Base-by-base conservation (phyloP, 2,797 vertebrate species). In the Gallinago nigripennis region DNA sequence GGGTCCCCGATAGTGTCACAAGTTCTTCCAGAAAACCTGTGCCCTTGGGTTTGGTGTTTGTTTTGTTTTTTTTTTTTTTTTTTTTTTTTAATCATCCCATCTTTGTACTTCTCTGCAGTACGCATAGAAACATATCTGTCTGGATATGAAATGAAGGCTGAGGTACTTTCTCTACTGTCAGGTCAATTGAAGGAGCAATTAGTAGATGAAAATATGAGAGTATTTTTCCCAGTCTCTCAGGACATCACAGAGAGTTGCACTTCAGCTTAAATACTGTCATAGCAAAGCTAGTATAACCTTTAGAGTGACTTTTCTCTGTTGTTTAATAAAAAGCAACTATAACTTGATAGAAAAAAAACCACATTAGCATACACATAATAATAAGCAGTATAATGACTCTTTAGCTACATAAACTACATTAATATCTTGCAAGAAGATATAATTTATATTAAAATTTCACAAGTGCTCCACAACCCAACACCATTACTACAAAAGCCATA, bases 361-460 rank as follows among this genome's bases (percentile, higher is more conserved):
- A 70, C 54, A 92, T 96, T 95, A 92, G 4, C 54, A 92, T 93
- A 64, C 53, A 78, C 77, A 92, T 91, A 94, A 88, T 94, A 91
- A 88, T 83, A 83, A 88, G 57, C 23, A 79, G 10, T 64, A 53
- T 86, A 96, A 93, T 89, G 57, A 82, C 11, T 84, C 25, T 82
- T 94, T 77, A 92, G 45, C 20, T 73, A 45, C 56, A 65, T 24
- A 61, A 70, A 12, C 27, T 82, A 66, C 37, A 86, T 79, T 93
- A 88, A 69, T 94, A 93, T 77, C 46, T 88, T 90, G 16, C 27
- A 77, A 71, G 58, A 73, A 80, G 45, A 90, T 88, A 54, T 18
- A 72, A 79, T 63, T 91, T 82, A 63, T 56, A 91, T 82, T 90
- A 94, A 90, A 72, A 91, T 90, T 90, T 92, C 60, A 73, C 0